Base-by-base conservation (phyloP, 2,113 vertebrate species). In the Himantopus leucocephalus region DNA sequence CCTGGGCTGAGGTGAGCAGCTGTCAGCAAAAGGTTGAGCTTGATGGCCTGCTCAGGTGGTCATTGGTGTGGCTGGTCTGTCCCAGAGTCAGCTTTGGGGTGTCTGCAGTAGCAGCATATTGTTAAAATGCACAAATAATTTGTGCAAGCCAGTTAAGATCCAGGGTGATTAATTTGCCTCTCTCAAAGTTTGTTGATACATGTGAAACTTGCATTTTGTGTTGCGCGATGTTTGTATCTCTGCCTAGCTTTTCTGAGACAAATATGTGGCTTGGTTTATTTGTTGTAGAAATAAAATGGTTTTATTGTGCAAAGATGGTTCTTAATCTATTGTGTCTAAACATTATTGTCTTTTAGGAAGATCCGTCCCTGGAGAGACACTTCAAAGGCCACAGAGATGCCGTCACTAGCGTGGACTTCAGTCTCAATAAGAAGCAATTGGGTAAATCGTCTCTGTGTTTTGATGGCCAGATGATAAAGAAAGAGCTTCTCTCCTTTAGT, bases 301-400 rank as follows among this genome's bases (percentile, higher is more conserved):
- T 88, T 85, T 82, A 10, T 52, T 87, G 15, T 72, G 22, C 1
- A 0, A 62, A 73, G 14, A 26, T 78, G 6, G 9, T 53, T 90
- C 12, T 59, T 90, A 72, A 87, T 66, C 34, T 91, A 1, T 45
- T 6, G 6, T 73, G 4, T 56, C 18, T 64, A 59, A 78, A 78
- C 19, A 1, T 89, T 60, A 6, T 77, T 97, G 12, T 88, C 55
- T 91, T 92, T 10, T 84, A 99, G 99, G 98, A 99, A 43, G 99
- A 99, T 96, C 99, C 99, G 0, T 98, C 98, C 17, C 96, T 99
- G 37, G 99, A 99, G 96, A 98, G 98, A 76, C 98, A 99, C 93
- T 99, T 99, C 95, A 99, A 98, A 96, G 99, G 99, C 86, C 99
- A 99, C 97, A 98, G 98, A 96, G 99, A 99, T 97, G 98, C 98